Percentiles rank a stretch among this genome's conserved stretches.
These are phyloP conservation scores for Meteorus colon DNA, from an alignment of 2,888 invertebrate genomes.

Conservation along the genomic window DNA sequence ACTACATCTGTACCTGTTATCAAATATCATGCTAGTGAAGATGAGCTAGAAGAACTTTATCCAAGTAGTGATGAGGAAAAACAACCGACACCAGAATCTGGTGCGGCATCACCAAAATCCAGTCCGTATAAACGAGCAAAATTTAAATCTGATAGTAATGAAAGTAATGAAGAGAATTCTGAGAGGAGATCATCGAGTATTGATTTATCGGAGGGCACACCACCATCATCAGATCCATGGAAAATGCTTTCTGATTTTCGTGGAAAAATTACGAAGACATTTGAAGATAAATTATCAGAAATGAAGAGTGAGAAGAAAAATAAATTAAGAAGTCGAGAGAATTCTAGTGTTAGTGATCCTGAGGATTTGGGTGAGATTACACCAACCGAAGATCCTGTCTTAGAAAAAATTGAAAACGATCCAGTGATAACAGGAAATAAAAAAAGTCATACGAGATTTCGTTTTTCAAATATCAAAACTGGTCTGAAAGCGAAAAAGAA, in stretches of 20 bases:
- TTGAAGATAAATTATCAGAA: conserved; percentile 84
- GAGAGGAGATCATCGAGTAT: conserved; percentile 79
- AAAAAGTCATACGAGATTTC: conserved; percentile 63
- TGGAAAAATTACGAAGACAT: conserved; percentile 85
- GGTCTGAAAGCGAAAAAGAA: conserved; percentile 67
- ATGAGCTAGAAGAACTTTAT: conserved; percentile 82
- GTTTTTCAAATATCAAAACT: conserved; percentile 71
- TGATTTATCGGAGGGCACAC: conserved; percentile 74
- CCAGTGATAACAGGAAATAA: conserved; percentile 44
- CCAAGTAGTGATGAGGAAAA: conserved; percentile 77
- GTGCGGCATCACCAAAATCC: conserved; percentile 67
- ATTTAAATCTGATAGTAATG: conserved; percentile 73
- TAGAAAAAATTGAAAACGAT: conserved; percentile 62
- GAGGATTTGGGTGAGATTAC: conserved; percentile 73
- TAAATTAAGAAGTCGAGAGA: conserved; percentile 76
- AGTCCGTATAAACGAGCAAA: conserved; percentile 72
- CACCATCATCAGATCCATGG: conserved; percentile 80
- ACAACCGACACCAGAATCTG: conserved; percentile 74
- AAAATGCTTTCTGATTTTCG: conserved; percentile 82
- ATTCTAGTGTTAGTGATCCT: conserved; percentile 81
- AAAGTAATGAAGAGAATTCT: conserved; percentile 70
- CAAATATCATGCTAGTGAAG: conserved; percentile 85
- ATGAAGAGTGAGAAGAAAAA: conserved; percentile 78
- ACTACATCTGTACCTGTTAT: conserved; percentile 76
- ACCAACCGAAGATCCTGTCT: conserved; percentile 61